These are phyloP conservation scores for Strongylocentrotus purpuratus DNA, from an alignment of 35 echinoderm and acorn worm species.

Conservation along the genomic window DNA sequence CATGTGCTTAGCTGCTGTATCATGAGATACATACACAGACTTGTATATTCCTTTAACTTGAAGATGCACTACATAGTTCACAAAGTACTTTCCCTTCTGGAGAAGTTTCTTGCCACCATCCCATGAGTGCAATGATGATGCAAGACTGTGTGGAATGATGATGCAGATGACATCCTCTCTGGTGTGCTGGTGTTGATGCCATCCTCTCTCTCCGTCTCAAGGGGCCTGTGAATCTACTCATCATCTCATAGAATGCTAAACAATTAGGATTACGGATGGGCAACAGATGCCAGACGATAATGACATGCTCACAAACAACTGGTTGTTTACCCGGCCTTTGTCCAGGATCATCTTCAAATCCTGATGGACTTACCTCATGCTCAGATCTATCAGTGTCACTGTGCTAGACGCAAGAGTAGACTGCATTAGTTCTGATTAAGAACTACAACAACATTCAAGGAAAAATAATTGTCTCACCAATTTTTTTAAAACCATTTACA, in stretches of 20 bases:
- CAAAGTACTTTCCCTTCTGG: slow-evolving; percentile 16
- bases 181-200: neutral
- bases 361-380: neutral
- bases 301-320: slow-evolving; percentile 10
- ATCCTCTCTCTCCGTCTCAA: neutral
- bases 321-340: neutral
- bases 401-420: neutral
- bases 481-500: no score
- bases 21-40: no score
- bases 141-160: slow-evolving; percentile 5
- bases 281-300: slow-evolving; percentile 21
- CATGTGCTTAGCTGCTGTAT: no score
- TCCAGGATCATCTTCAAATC: neutral
- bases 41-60: neutral
- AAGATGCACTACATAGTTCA: neutral
- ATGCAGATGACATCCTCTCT: neutral
- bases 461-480: neutral
- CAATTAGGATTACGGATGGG: slow-evolving; percentile 39
- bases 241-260: slow-evolving; percentile 13
- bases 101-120: neutral
- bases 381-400: neutral
- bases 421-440: neutral
- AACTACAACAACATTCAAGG: neutral
- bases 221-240: neutral
- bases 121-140: slow-evolving; percentile 9